phyloP scores from a whole-genome alignment of 2,888 invertebrate genomes.

The Fragum fragum region DNA sequence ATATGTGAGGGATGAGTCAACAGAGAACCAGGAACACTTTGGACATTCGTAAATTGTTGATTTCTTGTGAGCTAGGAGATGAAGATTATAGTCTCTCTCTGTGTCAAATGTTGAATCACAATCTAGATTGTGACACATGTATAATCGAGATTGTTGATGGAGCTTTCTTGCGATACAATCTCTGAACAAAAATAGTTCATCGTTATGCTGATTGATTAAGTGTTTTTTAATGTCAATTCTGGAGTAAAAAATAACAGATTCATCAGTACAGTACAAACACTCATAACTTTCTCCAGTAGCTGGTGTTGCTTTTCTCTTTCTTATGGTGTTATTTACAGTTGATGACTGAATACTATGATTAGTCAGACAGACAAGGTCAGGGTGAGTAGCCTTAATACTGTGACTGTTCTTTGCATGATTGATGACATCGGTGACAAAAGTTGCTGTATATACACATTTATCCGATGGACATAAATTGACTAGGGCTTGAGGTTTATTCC shows the following conservation, averaged over 20 bases:
- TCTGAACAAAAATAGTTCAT: constrained; percentile 70
- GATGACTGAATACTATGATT: constrained; percentile 24
- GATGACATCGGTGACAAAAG: constrained; percentile 46
- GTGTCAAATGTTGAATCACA: constrained; percentile 67
- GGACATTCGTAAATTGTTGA: constrained; percentile 72
- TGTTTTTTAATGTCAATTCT: constrained; percentile 73
- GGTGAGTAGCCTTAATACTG: constrained; percentile 38
- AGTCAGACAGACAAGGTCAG: constrained; percentile 45
- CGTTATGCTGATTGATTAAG: constrained; percentile 64
- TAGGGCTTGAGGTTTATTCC: constrained; percentile 39
- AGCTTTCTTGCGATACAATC: constrained; percentile 71
- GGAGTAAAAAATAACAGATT: constrained; percentile 40
- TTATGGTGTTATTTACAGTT: background rate
- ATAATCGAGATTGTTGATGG: constrained; percentile 67
- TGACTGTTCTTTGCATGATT: constrained; percentile 67
- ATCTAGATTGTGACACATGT: constrained; percentile 70
- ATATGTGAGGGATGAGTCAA: constrained; percentile 44
- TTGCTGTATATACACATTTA: constrained; percentile 41
- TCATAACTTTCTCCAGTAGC: constrained; percentile 58
- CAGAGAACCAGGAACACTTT: constrained; percentile 71
- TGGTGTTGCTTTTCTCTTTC: constrained; percentile 25
- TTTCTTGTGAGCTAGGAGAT: constrained; percentile 67
- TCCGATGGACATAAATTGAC: constrained; percentile 62
- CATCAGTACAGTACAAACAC: constrained; percentile 62
- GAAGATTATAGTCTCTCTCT: constrained; percentile 64